These are phyloP conservation scores for Aphodius sticticus DNA, from an alignment of 2,888 invertebrate species.

Conservation along the genomic window DNA sequence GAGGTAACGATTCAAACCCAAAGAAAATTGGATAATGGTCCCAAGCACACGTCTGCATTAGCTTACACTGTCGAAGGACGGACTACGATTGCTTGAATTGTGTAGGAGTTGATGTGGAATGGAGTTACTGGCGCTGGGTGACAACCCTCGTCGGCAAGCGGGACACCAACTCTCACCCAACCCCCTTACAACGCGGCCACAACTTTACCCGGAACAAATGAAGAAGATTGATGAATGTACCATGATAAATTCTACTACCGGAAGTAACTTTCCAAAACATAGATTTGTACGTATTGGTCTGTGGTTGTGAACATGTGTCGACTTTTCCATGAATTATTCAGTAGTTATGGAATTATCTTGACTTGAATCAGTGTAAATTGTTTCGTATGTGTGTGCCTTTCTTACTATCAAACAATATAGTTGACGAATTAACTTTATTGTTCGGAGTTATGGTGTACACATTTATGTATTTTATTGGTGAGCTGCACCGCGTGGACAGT, in stretches of 20 bases:
- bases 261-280: not conserved
- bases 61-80: not conserved
- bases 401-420: not conserved
- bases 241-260: not conserved
- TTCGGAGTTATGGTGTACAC: too few species aligned
- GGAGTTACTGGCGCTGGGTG: not conserved
- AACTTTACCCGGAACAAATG: not conserved
- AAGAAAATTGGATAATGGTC: not conserved
- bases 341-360: not conserved
- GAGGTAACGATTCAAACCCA: not conserved
- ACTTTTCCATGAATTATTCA: not conserved
- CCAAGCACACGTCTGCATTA: not conserved
- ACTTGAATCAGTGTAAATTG: not conserved
- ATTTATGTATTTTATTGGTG: too few species aligned
- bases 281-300: not conserved
- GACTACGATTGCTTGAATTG: not conserved
- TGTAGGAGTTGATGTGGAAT: not conserved
- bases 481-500: too few species aligned
- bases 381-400: not conserved
- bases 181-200: not conserved
- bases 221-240: not conserved
- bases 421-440: too few species aligned
- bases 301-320: not conserved
- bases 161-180: not conserved
- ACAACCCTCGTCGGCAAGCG: not conserved